These are phyloP conservation scores for Mormyrus lacerda DNA, from an alignment of 2,113 vertebrate species.

Conservation along the genomic window DNA sequence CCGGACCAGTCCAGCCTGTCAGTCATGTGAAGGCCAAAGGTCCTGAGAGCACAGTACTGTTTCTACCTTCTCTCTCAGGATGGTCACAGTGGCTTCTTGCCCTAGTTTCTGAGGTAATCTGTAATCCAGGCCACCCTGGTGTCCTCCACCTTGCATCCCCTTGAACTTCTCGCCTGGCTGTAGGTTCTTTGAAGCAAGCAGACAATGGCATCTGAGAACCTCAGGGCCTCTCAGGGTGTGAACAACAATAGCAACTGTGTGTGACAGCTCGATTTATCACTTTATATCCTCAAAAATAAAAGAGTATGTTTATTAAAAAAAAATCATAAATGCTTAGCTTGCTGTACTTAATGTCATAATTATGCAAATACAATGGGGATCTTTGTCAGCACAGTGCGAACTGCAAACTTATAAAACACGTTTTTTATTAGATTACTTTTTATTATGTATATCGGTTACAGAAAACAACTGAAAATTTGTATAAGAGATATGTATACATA, in stretches of 20 bases:
- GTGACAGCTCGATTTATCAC: neutral
- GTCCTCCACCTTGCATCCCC: neutral
- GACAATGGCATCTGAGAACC: neutral
- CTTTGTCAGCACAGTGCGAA: neutral
- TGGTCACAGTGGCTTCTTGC: neutral
- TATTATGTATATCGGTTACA: neutral
- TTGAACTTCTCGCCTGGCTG: neutral
- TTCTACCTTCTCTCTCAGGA: neutral
- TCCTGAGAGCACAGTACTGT: neutral
- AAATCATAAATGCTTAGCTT: neutral
- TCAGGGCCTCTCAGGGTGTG: neutral
- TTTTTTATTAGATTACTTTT: neutral
- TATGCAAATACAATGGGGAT: neutral
- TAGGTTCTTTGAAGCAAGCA: neutral
- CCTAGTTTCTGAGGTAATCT: neutral
- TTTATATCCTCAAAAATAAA: slow-evolving; percentile 1
- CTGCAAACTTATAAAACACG: neutral
- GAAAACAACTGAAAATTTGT: neutral
- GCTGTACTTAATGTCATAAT: neutral
- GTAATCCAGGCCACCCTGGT: neutral
- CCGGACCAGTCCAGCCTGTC: neutral
- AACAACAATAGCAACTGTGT: neutral
- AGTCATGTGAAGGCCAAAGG: neutral
- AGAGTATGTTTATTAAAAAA: neutral
- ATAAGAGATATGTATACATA: neutral